These are phyloP conservation scores for Hoplodrina blanda DNA, from an alignment of 2,888 invertebrate species.

Conservation along the genomic window DNA sequence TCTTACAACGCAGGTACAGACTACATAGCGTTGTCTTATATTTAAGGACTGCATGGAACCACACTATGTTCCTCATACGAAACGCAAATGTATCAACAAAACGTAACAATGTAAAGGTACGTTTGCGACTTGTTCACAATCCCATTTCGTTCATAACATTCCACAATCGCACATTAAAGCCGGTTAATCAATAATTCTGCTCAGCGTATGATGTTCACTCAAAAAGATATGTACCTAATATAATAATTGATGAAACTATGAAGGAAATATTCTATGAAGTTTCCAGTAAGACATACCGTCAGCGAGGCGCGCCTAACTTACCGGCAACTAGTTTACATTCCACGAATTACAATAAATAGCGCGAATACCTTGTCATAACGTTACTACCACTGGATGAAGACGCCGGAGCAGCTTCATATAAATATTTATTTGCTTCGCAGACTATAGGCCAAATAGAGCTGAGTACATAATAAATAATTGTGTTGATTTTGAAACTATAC, in stretches of 20 bases:
- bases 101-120: no score
- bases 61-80: no score
- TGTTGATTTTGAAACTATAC: slow-evolving; percentile 1
- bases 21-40: no score
- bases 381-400: slow-evolving; percentile 11
- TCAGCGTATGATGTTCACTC: slow-evolving; percentile 4
- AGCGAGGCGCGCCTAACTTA: slow-evolving; percentile 21
- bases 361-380: slow-evolving; percentile 36
- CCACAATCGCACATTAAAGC: no score
- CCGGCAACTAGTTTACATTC: slow-evolving; percentile 47
- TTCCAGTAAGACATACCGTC: slow-evolving; percentile 15
- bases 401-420: background rate
- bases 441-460: background rate
- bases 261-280: slow-evolving; percentile 35
- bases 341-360: slow-evolving; percentile 41
- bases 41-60: no score
- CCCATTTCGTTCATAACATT: no score
- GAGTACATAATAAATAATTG: background rate
- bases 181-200: no score
- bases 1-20: no score
- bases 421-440: slow-evolving; percentile 13
- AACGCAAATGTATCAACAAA: no score
- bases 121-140: no score
- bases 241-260: slow-evolving; percentile 44
- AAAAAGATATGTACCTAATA: slow-evolving; percentile 4